phyloP scores from a whole-genome alignment of 2,113 vertebrate species.

The Phaethornis superciliosus region DNA sequence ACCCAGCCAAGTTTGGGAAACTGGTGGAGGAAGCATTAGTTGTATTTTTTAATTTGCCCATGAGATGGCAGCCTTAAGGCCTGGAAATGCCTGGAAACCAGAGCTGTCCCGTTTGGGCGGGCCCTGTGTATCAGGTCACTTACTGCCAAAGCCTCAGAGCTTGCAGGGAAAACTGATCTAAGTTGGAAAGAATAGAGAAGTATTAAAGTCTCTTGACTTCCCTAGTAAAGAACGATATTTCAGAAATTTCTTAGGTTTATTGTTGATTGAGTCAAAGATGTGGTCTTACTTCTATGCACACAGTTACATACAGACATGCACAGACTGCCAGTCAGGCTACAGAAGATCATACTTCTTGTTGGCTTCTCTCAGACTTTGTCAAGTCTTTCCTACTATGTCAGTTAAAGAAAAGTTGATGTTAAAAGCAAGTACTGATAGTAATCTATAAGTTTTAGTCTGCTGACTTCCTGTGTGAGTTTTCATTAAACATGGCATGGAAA shows the following conservation, averaged over 20 bases:
- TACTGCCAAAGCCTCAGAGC: not conserved
- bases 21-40: not conserved
- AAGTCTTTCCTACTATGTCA: not conserved
- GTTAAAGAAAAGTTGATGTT: not conserved
- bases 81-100: fast-evolving
- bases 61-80: conserved; percentile 17
- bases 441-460: not conserved
- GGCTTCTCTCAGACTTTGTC: not conserved
- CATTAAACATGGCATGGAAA: not conserved
- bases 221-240: not conserved
- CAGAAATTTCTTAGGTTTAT: not conserved
- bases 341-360: not conserved
- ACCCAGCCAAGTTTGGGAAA: not conserved
- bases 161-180: not conserved
- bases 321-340: not conserved
- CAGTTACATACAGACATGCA: not conserved
- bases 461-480: not conserved
- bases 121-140: not conserved
- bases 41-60: not conserved
- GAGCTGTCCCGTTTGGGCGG: not conserved
- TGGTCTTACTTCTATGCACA: not conserved
- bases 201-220: not conserved
- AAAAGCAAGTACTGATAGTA: not conserved
- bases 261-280: not conserved
- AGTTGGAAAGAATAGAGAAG: not conserved